A percentile compares a stretch with the other conserved stretches of the same genome.
phyloP scores from a whole-genome alignment of 2,888 invertebrate genomes.

The Acanthosepion esculentum region DNA sequence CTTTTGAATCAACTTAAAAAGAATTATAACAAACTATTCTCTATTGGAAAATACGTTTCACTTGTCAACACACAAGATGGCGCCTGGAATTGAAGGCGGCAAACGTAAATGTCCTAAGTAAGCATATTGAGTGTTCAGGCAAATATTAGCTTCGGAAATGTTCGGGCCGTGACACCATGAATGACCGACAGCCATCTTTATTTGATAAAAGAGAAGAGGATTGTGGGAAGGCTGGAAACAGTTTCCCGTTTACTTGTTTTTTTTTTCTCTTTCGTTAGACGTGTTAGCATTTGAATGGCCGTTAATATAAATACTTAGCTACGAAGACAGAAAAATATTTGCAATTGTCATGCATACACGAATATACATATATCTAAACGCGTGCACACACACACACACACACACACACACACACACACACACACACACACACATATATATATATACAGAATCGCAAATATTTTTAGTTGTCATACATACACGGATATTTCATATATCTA shows the following conservation, averaged over 20 bases:
- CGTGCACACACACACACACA: neutral
- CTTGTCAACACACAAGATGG: neutral
- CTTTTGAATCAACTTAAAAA: neutral
- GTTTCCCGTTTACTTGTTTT: neutral
- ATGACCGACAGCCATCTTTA: neutral
- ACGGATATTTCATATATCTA: no score
- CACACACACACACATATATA: neutral
- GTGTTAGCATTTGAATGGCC: neutral
- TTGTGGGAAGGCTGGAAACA: neutral
- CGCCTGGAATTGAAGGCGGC: neutral
- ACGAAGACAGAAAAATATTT: neutral
- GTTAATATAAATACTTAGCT: neutral
- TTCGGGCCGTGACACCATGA: neutral
- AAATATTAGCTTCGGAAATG: slow-evolving; percentile 21
- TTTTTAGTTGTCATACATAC: no score
- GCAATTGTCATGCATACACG: neutral
- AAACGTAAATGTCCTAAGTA: neutral
- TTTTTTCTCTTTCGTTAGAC: neutral
- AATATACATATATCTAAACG: neutral
- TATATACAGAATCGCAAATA: neutral
- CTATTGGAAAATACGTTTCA: neutral
- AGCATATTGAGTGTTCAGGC: neutral
- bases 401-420: neutral
- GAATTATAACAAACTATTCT: neutral
- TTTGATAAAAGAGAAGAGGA: neutral